These are phyloP conservation scores for Drosophila miranda DNA, from an alignment of 1,140 invertebrate species.

Conservation along the genomic window DNA sequence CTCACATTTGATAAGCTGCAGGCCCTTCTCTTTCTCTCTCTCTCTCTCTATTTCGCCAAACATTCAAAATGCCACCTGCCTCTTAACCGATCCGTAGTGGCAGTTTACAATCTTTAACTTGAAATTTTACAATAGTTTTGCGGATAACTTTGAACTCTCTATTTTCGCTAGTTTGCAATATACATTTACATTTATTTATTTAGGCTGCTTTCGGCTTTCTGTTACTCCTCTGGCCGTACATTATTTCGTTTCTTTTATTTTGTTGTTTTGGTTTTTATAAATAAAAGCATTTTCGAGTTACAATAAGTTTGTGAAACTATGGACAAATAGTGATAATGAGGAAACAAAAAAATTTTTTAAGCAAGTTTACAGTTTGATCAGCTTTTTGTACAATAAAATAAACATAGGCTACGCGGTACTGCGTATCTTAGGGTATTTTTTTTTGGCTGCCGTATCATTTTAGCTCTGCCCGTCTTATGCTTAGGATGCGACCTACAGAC, in stretches of 20 bases:
- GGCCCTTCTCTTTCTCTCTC: constrained; percentile 15
- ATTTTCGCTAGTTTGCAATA: constrained; percentile 12
- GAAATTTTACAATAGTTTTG: constrained; percentile 16
- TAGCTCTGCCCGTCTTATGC: constrained; percentile 48
- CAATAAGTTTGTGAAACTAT: constrained; percentile 31
- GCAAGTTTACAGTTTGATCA: constrained; percentile 37
- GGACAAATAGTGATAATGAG: constrained; percentile 32
- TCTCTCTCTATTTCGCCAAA: constrained; percentile 4
- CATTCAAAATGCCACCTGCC: constrained; percentile 14
- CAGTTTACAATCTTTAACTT: constrained; percentile 29
- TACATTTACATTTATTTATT: constrained; percentile 31
- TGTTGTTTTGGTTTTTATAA: constrained; percentile 11
- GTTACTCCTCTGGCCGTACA: constrained; percentile 32
- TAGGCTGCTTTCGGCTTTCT: constrained; percentile 7
- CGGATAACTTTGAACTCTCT: constrained; percentile 31
- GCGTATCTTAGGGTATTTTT: constrained; percentile 44
- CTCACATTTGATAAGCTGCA: constrained; percentile 61
- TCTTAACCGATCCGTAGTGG: constrained; percentile 38
- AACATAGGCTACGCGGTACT: constrained; percentile 39
- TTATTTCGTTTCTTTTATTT: constrained; percentile 30
- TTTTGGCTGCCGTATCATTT: constrained; percentile 48
- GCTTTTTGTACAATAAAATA: constrained; percentile 24
- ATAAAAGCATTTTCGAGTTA: constrained; percentile 49
- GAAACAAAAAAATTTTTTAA: constrained; percentile 22
- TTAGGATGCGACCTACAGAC: constrained; percentile 28